Base-by-base conservation (phyloP, 2,888 invertebrate genomes). In the Trissolcus brochymenae region DNA sequence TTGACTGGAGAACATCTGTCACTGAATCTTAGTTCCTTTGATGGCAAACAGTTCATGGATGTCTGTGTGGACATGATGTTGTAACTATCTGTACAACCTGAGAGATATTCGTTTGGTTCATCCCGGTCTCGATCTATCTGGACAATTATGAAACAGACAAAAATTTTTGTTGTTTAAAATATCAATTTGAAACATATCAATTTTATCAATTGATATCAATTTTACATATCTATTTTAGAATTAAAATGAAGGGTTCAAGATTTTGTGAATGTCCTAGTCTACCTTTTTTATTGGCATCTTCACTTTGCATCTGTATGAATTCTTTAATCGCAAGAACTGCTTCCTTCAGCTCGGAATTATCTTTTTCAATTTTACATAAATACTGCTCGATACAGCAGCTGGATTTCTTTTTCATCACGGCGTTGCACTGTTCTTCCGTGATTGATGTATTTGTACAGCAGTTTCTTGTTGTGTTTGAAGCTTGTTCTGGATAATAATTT, bases 361-460 rank as follows among this genome's bases (percentile, higher is more conserved):
- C 57, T n/a, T 70, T 75, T 4, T 54, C 43, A 7, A 65, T 14
- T 50, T 70, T 75, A 2, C 65, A 54, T 43, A 75, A 60, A 60
- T 64, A 74, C 16, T 68, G 68, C 46, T 75, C 75, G 35, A 68
- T 57, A 6, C 75, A 68, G 19, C 68, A 64, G 35, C 6, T 65
- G 4, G 68, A 70, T 68, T 76, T 76, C 17, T 65, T 53, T 19
- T 66, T 61, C 29, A 65, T 65, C 16, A 76, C 41, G 19, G 57
- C 43, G 21, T 54, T 65, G 50, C 53, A 65, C 25, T 76, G 68
- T 17, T 66, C 57, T 61, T 65, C 61, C 6, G 70, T 61, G 46
- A 68, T 62, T 2, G 49, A 60, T 43, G 75, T 68, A 54, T 75
- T 75, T n/a, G 67, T 74, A 16, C 67, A 62, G 0, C 49, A 61